These are phyloP conservation scores for Microplitis deprimator DNA, from an alignment of 2,888 invertebrate genomes.

Conservation along the genomic window DNA sequence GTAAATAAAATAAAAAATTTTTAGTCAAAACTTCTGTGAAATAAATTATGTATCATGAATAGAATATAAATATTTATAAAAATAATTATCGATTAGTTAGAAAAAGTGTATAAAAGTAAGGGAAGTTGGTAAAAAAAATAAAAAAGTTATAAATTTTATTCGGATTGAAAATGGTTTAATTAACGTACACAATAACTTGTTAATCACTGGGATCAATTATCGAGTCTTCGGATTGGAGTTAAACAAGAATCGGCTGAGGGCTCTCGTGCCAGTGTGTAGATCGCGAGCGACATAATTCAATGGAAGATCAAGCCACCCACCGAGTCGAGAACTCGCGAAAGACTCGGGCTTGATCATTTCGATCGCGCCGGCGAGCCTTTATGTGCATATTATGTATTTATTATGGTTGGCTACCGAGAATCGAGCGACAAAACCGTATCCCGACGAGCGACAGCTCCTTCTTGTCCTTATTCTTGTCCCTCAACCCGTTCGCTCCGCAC, in stretches of 20 bases:
- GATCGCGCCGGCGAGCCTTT: slow-evolving; percentile 69
- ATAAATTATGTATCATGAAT: neutral
- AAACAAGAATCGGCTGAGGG: slow-evolving; percentile 24
- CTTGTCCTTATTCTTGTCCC: slow-evolving; percentile 34
- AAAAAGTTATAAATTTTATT: slow-evolving; percentile 15
- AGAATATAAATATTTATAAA: neutral
- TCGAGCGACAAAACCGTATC: slow-evolving; percentile 68
- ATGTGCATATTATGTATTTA: slow-evolving; percentile 72
- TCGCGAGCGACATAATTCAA: slow-evolving; percentile 47
- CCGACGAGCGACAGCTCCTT: slow-evolving; percentile 15
- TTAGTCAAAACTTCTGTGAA: too few relatives aligned
- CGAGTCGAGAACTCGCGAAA: slow-evolving; percentile 51
- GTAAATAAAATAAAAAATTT: too few relatives aligned
- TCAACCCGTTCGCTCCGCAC: slow-evolving; percentile 4
- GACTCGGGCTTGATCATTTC: slow-evolving; percentile 66
- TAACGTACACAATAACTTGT: slow-evolving; percentile 40
- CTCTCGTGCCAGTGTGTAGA: slow-evolving; percentile 18
- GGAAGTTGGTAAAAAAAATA: neutral
- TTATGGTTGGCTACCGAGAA: slow-evolving; percentile 68
- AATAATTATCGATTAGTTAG: neutral
- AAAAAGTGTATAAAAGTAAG: neutral
- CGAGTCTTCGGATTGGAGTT: slow-evolving; percentile 17
- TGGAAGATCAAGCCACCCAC: slow-evolving; percentile 59
- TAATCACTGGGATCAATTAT: slow-evolving; percentile 39
- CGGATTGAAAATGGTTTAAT: slow-evolving; percentile 43